Percentiles rank a stretch among this genome's conserved stretches.
Evolutionary conservation across 2,888 invertebrate species (phyloP).

Genomic region (Anagyrus pseudococci): DNA sequence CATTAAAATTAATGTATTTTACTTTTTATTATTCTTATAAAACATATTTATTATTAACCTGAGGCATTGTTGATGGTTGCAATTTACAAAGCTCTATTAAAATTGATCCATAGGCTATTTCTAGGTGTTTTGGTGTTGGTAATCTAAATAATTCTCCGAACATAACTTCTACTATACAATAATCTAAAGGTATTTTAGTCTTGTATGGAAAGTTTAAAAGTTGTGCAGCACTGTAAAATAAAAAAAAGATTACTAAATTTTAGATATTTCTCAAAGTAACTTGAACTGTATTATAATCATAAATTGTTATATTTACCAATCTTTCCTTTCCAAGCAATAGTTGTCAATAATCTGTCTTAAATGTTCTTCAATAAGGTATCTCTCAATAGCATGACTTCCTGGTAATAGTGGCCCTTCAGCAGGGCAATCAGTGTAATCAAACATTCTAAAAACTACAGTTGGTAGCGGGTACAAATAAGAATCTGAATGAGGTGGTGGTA

Average conservation of each 20-base stretch:
- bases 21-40: constrained; percentile 14
- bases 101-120: constrained; percentile 93
- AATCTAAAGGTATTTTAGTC: constrained; percentile 93
- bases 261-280: not conserved
- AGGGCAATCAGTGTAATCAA: constrained; percentile 98
- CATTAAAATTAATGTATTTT: constrained; percentile 1
- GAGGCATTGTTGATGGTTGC: constrained; percentile 96
- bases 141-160: constrained; percentile 93
- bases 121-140: constrained; percentile 86
- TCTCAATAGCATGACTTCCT: constrained; percentile 95
- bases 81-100: constrained; percentile 96
- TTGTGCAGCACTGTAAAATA: constrained; percentile 75
- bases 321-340: constrained; percentile 87
- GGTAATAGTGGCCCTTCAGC: constrained; percentile 86
- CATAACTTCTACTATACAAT: constrained; percentile 97
- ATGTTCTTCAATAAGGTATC: constrained; percentile 97
- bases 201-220: constrained; percentile 91
- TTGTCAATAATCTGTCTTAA: constrained; percentile 91
- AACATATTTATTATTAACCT: too few species aligned
- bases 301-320: constrained; percentile 71
- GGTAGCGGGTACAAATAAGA: constrained; percentile 93
- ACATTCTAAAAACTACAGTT: constrained; percentile 92
- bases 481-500: constrained; percentile 93
- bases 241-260: constrained; percentile 8
- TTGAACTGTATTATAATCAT: too few species aligned